Evolutionary conservation across 2,113 vertebrate species (phyloP), one percentile per base, ranked within the genome.

Genomic region (human (Homo sapiens)): DNA sequence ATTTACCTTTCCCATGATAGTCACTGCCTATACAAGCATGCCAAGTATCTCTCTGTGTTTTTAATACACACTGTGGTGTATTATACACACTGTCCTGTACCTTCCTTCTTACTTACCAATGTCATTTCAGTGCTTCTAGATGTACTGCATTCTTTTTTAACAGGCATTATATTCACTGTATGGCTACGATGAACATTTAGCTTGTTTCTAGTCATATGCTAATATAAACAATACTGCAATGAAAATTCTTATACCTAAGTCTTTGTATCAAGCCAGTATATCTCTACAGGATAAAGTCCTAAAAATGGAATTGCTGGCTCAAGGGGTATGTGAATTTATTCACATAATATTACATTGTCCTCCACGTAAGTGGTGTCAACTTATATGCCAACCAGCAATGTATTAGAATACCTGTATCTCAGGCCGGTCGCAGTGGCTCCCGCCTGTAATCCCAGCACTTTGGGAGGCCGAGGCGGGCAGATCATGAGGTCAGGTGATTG

Each of bases 191-290:
- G 61, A 14, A 64, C 61, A 73, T 82, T 57, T 93, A 59, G 48
- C 40, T 73, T 79, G 30, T 79, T 93, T 95, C 72, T 87, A 75
- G 3, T 61, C 30, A 68, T 73, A 45, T 0, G 20, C 16, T 93
- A 61, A 55, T 23, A 96, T 23, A 66, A 93, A 81, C 6, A 89
- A 45, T 45, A 84, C 4, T 82, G 2, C 40, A 96, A 43, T 93
- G 90, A 85, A 90, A 89, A 81, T 93, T 90, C 92, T 85, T 84
- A 20, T 93, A 43, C 23, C 40, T 75, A 89, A 35, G n/a, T 84
- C 79, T 68, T 79, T 90, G 23, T 87, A 92, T 35, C 2, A 89
- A 91, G 13, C 50, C 76, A 79, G n/a, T 66, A 75, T 73, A 57
- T 27, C 32, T 9, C n/a, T 66, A 38, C 8, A 95, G 48, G 50